phyloP scores from a whole-genome alignment of 2,888 invertebrate species.

The Chrysotoxum bicinctum region DNA sequence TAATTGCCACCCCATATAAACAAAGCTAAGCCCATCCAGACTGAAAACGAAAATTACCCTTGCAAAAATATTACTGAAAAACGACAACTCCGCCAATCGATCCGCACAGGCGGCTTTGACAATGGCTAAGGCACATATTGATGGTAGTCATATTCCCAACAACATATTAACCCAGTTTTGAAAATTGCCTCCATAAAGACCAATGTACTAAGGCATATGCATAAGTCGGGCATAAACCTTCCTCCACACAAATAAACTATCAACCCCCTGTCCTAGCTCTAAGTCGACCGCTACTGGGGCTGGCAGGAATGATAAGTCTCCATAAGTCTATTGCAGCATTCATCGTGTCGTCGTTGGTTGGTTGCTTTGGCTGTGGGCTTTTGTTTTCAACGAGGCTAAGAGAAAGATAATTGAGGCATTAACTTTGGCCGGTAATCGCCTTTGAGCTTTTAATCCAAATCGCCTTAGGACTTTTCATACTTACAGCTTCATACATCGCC shows the following conservation, averaged over 20 bases:
- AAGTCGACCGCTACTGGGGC: not conserved
- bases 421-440: constrained; percentile 64
- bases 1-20: constrained; percentile 46
- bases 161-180: constrained; percentile 71
- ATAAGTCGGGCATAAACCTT: not conserved
- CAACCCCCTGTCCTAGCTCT: not conserved
- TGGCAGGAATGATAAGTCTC: constrained; percentile 40
- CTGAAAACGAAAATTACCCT: constrained; percentile 43
- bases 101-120: constrained; percentile 59
- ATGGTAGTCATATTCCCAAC: constrained; percentile 50
- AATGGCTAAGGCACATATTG: constrained; percentile 27
- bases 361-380: constrained; percentile 17
- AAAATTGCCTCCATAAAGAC: constrained; percentile 53
- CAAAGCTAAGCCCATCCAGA: not conserved
- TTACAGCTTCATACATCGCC: constrained; percentile 8
- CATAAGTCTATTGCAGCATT: constrained; percentile 28
- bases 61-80: constrained; percentile 44
- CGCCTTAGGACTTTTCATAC: constrained; percentile 42
- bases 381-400: constrained; percentile 57
- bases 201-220: constrained; percentile 7
- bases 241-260: constrained; percentile 7
- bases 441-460: constrained; percentile 65
- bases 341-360: not conserved
- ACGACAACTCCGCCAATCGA: constrained; percentile 42
- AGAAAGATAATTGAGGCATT: constrained; percentile 67